These are phyloP conservation scores for Pseudomyrmex concolor DNA, from an alignment of 1,140 invertebrate genomes.

Conservation along the genomic window DNA sequence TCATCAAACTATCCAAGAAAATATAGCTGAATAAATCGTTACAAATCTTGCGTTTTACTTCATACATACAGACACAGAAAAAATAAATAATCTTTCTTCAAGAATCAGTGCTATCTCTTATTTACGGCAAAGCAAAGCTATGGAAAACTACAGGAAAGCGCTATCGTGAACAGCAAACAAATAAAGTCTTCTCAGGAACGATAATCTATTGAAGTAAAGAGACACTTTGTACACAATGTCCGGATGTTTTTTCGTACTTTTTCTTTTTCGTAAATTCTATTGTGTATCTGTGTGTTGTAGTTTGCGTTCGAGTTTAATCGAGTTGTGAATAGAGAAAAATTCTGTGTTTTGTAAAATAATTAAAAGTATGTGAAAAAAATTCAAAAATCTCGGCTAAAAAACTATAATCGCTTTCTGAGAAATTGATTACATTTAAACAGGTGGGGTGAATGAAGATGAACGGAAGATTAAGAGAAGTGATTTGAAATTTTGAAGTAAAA, in stretches of 20 bases:
- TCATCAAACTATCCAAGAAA: too few species aligned
- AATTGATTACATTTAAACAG: conserved; percentile 29
- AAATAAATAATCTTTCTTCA: conserved; percentile 25
- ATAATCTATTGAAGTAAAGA: conserved; percentile 20
- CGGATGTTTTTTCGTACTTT: not conserved
- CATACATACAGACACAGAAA: too few species aligned
- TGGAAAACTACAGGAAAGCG: not conserved
- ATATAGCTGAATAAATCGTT: too few species aligned
- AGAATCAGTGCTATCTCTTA: not conserved
- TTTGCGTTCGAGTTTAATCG: conserved; percentile 22
- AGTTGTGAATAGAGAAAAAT: not conserved
- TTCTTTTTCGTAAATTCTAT: not conserved
- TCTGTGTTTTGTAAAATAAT: not conserved
- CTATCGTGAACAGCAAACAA: conserved; percentile 11
- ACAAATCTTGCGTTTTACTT: conserved; percentile 4
- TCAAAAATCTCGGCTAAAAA: not conserved
- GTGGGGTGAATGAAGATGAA: not conserved
- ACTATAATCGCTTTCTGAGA: not conserved
- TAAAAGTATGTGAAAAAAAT: not conserved
- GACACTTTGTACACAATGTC: conserved; percentile 1
- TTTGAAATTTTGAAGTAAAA: conserved; percentile 3
- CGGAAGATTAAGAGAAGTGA: not conserved
- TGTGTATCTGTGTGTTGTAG: not conserved
- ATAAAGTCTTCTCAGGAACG: conserved; percentile 5
- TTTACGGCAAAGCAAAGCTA: conserved; percentile 15